Conservation (phyloP, 2,888 invertebrate species). For the Drosophila histrio region DNA sequence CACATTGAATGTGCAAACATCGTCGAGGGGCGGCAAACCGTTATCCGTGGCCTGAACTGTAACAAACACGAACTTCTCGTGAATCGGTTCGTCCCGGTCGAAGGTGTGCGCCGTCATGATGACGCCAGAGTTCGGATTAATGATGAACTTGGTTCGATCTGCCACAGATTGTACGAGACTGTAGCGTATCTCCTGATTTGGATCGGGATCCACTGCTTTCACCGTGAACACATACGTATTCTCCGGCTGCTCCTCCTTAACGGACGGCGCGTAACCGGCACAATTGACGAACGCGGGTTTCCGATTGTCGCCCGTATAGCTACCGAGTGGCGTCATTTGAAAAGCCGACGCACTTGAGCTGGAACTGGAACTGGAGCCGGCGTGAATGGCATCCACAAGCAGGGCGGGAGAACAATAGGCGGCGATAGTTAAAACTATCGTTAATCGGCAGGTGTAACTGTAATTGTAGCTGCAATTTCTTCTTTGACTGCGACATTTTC, state of each 20-base stretch:
- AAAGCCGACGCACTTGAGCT: conserved; percentile 8
- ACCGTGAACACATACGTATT: conserved; percentile 89
- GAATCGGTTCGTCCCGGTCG: conserved; percentile 95
- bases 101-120: conserved; percentile 92
- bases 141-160: conserved; percentile 91
- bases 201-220: conserved; percentile 86
- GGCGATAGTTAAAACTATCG: conserved; percentile 20
- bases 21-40: conserved; percentile 94
- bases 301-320: conserved; percentile 87
- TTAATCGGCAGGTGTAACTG: conserved; percentile 34
- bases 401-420: conserved; percentile 9
- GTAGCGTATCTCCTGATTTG: conserved; percentile 92
- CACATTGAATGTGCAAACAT: conserved; percentile 96
- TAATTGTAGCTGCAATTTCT: conserved; percentile 14
- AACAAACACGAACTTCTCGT: conserved; percentile 92
- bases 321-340: conserved; percentile 42
- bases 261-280: conserved; percentile 90
- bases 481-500: conserved; percentile 55
- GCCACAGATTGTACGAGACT: conserved; percentile 91
- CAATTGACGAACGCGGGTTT: conserved; percentile 95
- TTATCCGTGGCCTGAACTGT: conserved; percentile 97
- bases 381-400: conserved; percentile 15
- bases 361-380: conserved; percentile 6
- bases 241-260: conserved; percentile 90
- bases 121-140: conserved; percentile 90